Percentiles rank a stretch among this genome's conserved stretches.
These are phyloP conservation scores for Huso huso DNA, from an alignment of 2,797 vertebrate genomes.

Conservation along the genomic window DNA sequence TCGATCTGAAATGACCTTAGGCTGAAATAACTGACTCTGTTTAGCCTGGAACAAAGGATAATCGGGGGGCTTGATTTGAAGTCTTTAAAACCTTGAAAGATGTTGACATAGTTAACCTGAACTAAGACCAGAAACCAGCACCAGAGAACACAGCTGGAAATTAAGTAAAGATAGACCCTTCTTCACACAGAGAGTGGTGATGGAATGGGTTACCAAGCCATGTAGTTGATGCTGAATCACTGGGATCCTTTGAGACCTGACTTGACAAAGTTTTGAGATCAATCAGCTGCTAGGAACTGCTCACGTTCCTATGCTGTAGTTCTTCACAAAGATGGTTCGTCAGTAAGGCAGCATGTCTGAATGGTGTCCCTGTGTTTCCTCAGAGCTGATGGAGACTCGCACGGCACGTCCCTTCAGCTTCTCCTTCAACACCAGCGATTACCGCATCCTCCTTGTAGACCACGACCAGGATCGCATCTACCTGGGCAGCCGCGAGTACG, in stretches of 20 bases:
- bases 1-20: too few relatives aligned
- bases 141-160: too few relatives aligned
- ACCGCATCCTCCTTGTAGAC: slow-evolving; percentile 73
- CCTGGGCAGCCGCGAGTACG: slow-evolving; percentile 73
- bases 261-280: slow-evolving; percentile 11
- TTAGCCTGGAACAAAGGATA: too few relatives aligned
- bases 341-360: neutral
- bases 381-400: slow-evolving; percentile 72
- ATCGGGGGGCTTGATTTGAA: too few relatives aligned
- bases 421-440: slow-evolving; percentile 78
- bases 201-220: neutral
- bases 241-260: neutral
- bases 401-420: slow-evolving; percentile 72
- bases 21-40: too few relatives aligned
- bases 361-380: slow-evolving; percentile 2
- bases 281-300: neutral
- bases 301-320: neutral
- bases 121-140: too few relatives aligned
- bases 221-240: neutral
- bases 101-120: too few relatives aligned
- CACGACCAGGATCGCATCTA: slow-evolving; percentile 80
- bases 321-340: slow-evolving; percentile 4
- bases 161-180: too few relatives aligned
- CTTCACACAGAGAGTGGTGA: too few relatives aligned
- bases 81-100: too few relatives aligned